Evolutionary conservation across 35 echinoderm and acorn worm species (phyloP).

Genomic region (Acanthaster planci): DNA sequence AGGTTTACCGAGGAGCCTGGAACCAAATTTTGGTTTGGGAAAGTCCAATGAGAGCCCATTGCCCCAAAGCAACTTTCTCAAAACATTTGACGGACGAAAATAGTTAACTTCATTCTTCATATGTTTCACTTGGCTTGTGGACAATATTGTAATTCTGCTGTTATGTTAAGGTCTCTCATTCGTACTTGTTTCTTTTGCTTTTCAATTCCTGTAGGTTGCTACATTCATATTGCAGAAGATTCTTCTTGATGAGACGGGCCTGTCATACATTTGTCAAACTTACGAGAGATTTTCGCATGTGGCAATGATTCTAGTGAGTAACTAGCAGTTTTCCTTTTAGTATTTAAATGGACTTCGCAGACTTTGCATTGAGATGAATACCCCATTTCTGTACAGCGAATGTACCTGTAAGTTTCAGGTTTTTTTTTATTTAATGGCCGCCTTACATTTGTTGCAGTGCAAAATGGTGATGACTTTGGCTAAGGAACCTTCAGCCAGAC

Average conservation of each 20-base stretch:
- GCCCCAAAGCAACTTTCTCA: too few species aligned
- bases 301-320: slow-evolving; percentile 98
- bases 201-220: slow-evolving; percentile 73
- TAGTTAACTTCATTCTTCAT: too few species aligned
- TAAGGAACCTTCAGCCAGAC: slow-evolving; percentile 94
- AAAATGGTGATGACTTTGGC: slow-evolving; percentile 98
- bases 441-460: slow-evolving; percentile 54
- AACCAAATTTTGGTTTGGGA: not conserved
- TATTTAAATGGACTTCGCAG: not conserved
- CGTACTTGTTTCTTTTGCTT: slow-evolving; percentile 17
- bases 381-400: too few species aligned
- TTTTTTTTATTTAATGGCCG: too few species aligned
- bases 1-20: not conserved
- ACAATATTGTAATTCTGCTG: too few species aligned
- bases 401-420: too few species aligned
- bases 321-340: not conserved
- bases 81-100: too few species aligned
- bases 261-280: slow-evolving; percentile 98
- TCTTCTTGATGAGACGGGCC: slow-evolving; percentile 90
- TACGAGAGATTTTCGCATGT: slow-evolving; percentile 99
- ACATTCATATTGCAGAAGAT: slow-evolving; percentile 99
- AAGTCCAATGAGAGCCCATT: too few species aligned
- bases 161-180: too few species aligned
- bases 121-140: too few species aligned
- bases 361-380: not conserved